Conservation (phyloP, 2,888 invertebrate species). For the Bellardia pandia region DNA sequence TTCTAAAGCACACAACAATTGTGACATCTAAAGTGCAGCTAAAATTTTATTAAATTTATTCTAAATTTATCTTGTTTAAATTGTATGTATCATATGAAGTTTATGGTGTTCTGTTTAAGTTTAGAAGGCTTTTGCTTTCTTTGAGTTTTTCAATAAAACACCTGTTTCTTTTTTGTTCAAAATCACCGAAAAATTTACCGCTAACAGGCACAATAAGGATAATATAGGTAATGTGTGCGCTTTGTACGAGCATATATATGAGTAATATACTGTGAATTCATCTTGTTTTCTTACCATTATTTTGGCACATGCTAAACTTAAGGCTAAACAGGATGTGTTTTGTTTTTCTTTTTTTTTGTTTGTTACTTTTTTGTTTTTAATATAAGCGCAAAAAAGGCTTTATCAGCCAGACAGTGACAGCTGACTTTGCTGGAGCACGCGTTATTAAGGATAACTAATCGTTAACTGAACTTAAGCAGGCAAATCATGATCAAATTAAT, state of each 20-base stretch:
- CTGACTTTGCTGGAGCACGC: slow-evolving; percentile 62
- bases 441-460: slow-evolving; percentile 64
- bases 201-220: slow-evolving; percentile 72
- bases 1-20: slow-evolving; percentile 19
- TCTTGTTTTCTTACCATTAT: slow-evolving; percentile 37
- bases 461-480: slow-evolving; percentile 48
- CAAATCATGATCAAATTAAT: slow-evolving; percentile 66
- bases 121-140: slow-evolving; percentile 2
- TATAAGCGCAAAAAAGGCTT: slow-evolving; percentile 15
- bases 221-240: slow-evolving; percentile 23
- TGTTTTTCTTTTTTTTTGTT: slow-evolving; percentile 37
- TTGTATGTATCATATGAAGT: too few relatives aligned
- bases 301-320: slow-evolving; percentile 73
- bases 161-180: slow-evolving; percentile 61
- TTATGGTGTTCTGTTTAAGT: not conserved
- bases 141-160: slow-evolving; percentile 33
- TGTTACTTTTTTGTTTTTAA: slow-evolving; percentile 4
- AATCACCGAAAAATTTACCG: slow-evolving; percentile 72
- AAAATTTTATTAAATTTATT: slow-evolving; percentile 2
- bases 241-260: slow-evolving; percentile 8
- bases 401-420: slow-evolving; percentile 65
- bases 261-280: slow-evolving; percentile 66
- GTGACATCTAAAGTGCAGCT: not conserved
- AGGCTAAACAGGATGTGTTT: slow-evolving; percentile 70
- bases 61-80: slow-evolving; percentile 4